Conservation (phyloP, 2,797 vertebrate genomes). For the Crax fasciolata region DNA sequence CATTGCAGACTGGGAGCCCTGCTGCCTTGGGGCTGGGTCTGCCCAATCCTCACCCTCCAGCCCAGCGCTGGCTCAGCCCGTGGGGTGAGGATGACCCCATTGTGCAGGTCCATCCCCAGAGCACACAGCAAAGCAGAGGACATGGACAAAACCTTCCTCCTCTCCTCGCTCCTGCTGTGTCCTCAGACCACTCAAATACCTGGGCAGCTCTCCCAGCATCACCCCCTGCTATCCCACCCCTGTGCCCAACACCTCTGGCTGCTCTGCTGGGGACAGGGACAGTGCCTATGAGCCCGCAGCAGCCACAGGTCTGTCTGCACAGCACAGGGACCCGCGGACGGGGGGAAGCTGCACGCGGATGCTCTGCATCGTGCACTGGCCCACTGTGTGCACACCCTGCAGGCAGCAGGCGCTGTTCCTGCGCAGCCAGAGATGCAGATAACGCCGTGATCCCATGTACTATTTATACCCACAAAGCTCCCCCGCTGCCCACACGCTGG, state of each 20-base stretch:
- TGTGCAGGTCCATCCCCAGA: not conserved
- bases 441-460: not conserved
- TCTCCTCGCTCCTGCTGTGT: not conserved
- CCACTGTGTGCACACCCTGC: not conserved
- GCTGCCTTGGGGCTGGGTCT: not conserved
- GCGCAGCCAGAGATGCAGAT: slow-evolving; percentile 16
- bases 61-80: not conserved
- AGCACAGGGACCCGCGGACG: rapidly evolving
- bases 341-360: not conserved
- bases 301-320: rapidly evolving
- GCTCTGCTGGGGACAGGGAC: rapidly evolving
- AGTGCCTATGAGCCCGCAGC: rapidly evolving
- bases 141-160: not conserved
- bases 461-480: not conserved
- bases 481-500: not conserved
- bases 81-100: rapidly evolving
- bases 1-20: not conserved
- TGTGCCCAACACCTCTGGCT: rapidly evolving
- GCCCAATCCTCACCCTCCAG: not conserved
- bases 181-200: not conserved
- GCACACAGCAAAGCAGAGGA: not conserved
- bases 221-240: not conserved
- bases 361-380: not conserved
- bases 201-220: not conserved
- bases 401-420: not conserved